A percentile compares a stretch with the other conserved stretches of the same genome.
phyloP scores from a whole-genome alignment of 1,140 invertebrate species.

The Hermetia illucens region DNA sequence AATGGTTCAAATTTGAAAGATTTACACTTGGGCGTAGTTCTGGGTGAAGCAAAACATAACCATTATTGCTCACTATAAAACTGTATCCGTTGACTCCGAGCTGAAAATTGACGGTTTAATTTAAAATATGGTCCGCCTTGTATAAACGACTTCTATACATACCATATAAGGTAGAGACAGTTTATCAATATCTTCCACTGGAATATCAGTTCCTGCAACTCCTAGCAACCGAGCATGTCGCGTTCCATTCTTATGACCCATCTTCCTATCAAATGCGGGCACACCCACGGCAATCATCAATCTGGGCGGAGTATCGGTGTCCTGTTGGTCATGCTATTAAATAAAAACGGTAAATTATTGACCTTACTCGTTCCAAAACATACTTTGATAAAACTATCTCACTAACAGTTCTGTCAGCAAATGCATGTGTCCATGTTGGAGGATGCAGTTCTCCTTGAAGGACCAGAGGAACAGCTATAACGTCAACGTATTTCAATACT shows the following conservation, averaged over 20 bases:
- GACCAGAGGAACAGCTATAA: slow-evolving; percentile 77
- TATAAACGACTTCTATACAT: slow-evolving; percentile 7
- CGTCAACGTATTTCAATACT: slow-evolving; percentile 82
- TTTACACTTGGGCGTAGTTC: slow-evolving; percentile 59
- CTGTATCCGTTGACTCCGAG: slow-evolving; percentile 92
- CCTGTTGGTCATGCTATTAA: slow-evolving; percentile 31
- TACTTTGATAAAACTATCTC: slow-evolving; percentile 6
- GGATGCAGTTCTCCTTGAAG: slow-evolving; percentile 61
- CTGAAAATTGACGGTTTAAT: slow-evolving; percentile 33
- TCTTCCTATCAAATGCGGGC: slow-evolving; percentile 65
- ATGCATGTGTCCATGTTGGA: slow-evolving; percentile 78
- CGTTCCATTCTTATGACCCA: slow-evolving; percentile 39
- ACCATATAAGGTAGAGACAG: slow-evolving; percentile 69
- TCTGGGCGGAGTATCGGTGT: slow-evolving; percentile 34
- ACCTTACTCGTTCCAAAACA: not conserved
- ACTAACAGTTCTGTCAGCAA: slow-evolving; percentile 67
- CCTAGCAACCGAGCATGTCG: slow-evolving; percentile 67
- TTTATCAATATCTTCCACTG: slow-evolving; percentile 75
- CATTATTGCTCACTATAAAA: slow-evolving; percentile 93
- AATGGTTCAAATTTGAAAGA: not conserved
- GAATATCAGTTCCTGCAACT: slow-evolving; percentile 88
- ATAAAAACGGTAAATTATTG: not conserved
- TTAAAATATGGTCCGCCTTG: not conserved
- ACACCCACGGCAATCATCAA: slow-evolving; percentile 73
- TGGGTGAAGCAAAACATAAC: slow-evolving; percentile 75